Conservation (phyloP, 2,888 invertebrate species). For the Agonopterix subpropinquella region DNA sequence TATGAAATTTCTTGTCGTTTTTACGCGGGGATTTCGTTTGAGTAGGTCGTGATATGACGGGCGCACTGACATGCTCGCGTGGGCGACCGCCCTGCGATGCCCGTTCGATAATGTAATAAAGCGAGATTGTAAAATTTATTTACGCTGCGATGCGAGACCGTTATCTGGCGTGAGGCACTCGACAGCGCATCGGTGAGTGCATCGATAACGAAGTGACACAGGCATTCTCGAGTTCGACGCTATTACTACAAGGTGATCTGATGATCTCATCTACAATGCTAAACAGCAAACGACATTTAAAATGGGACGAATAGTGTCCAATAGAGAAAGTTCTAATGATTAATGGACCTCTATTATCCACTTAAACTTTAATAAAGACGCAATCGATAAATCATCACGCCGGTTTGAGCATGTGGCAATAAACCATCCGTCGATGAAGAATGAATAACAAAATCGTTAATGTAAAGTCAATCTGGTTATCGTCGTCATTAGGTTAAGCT, state of each 20-base stretch:
- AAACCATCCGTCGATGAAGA: constrained; percentile 27
- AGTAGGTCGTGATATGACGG: constrained; percentile 47
- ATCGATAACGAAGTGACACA: constrained; percentile 43
- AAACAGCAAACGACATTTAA: constrained; percentile 6
- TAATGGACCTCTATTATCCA: constrained; percentile 26
- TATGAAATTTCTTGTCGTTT: constrained; percentile 53
- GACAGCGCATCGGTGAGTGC: constrained; percentile 34
- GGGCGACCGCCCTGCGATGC: constrained; percentile 35
- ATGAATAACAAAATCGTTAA: constrained; percentile 14
- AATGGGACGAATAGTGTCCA: constrained; percentile 10
- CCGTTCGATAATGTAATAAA: constrained; percentile 46
- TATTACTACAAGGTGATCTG: constrained; percentile 4
- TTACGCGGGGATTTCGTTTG: constrained; percentile 38
- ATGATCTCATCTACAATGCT: constrained; percentile 8
- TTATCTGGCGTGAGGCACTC: constrained; percentile 51
- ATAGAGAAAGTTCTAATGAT: constrained; percentile 26
- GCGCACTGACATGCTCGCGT: constrained; percentile 36
- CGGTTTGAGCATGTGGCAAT: constrained; percentile 16
- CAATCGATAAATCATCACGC: constrained; percentile 41
- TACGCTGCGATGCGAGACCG: constrained; percentile 42
- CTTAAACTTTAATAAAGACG: constrained; percentile 34
- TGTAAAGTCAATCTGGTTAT: constrained; percentile 19
- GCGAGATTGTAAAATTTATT: constrained; percentile 47
- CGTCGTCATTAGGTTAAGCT: constrained; percentile 18
- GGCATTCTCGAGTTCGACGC: constrained; percentile 9